Base-by-base conservation (phyloP, 2,888 invertebrate genomes). In the Melinaea marsaeus region DNA sequence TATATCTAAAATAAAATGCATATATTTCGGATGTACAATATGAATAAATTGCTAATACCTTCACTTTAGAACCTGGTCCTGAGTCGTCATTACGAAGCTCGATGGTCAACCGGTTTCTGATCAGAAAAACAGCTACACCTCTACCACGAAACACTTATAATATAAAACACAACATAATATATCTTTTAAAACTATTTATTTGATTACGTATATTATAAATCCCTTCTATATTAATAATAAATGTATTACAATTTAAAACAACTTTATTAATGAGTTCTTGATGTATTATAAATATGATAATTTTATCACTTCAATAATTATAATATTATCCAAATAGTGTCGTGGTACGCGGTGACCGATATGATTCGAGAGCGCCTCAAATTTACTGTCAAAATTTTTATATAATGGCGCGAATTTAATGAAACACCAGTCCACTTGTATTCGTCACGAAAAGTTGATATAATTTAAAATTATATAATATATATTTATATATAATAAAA, bases 51-150 rank as follows among this genome's bases (percentile, higher is more conserved):
- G 55, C 79, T 77, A 82, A 84, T 80, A 83, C 82, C 79, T 83
- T 79, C 81, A 82, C 81, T 83, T 86, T 86, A 47, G 73, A 79
- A 76, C 77, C 66, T 22, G 32, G 51, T 51, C 51, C 51, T 64
- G 77, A 77, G 77, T 78, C 81, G 85, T 86, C 86, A 86, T 83
- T 84, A 84, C 83, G 86, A 84, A 80, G 87, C 87, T 79, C 83
- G 86, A 84, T 80, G 87, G 88, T 79, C 87, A 84, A 89, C 90
- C 90, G 90, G 90, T 89, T 88, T 86, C 78, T 83, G 89, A 88
- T 87, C 89, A 89, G 86, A 89, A 88, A 88, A 88, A 89, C 88
- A 85, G 81, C 88, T 84, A 80, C 83, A 81, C 73, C 77, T 58
- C 71, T 83, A 88, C 88, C 83, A 84, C 69, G 82, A 74, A 13